phyloP scores from a whole-genome alignment of 1,140 invertebrate species.

The Trinorchestia longiramus region DNA sequence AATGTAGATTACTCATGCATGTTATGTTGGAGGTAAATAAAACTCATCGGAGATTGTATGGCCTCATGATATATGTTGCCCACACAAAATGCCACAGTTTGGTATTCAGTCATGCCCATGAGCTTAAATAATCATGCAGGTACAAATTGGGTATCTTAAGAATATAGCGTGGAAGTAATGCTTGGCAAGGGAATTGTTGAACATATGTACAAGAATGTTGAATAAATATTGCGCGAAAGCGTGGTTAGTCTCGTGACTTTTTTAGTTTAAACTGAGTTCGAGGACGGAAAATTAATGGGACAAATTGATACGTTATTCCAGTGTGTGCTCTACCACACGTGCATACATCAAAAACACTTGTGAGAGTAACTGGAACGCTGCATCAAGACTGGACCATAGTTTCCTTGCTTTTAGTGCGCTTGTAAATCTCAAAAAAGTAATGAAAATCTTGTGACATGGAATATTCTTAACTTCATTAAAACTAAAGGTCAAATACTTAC shows the following conservation, averaged over 20 bases:
- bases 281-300: not conserved
- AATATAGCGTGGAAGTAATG: not conserved
- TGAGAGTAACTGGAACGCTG: not conserved
- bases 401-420: not conserved
- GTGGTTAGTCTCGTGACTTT: not conserved
- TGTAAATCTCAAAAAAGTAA: not conserved
- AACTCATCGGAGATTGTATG: not conserved
- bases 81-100: constrained; percentile 33
- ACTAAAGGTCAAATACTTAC: not conserved
- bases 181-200: not conserved
- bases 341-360: not conserved
- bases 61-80: constrained; percentile 10
- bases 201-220: not conserved
- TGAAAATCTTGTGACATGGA: not conserved
- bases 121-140: not conserved
- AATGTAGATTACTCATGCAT: too few relatives aligned
- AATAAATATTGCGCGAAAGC: not conserved
- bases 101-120: not conserved
- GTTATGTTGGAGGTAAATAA: not conserved
- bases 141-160: not conserved
- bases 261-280: not conserved
- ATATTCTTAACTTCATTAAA: not conserved
- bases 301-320: not conserved
- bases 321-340: not conserved
- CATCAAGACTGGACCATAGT: not conserved